Evolutionary conservation across 2,888 invertebrate genomes (phyloP).

Genomic region (Polyploca ridens): DNA sequence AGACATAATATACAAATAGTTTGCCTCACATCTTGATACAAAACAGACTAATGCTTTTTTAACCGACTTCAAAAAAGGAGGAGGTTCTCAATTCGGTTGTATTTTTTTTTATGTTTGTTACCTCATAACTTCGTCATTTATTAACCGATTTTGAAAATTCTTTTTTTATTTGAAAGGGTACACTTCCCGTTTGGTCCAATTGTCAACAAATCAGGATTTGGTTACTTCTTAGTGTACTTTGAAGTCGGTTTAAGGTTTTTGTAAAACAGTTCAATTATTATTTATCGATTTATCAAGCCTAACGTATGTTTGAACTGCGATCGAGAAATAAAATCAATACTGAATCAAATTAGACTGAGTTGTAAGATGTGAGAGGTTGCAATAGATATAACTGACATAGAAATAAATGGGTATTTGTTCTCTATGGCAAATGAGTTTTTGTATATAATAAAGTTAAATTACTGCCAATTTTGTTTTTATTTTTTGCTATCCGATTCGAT

Average conservation of each 20-base stretch:
- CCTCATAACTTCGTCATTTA: too few relatives aligned
- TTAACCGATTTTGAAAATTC: too few relatives aligned
- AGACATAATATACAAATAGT: constrained; percentile 1
- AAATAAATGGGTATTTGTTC: constrained; percentile 55
- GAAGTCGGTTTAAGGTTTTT: too few relatives aligned
- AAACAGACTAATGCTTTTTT: background rate
- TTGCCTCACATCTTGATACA: constrained; percentile 12
- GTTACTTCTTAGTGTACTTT: too few relatives aligned
- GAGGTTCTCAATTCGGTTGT: too few relatives aligned
- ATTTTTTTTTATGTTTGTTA: too few relatives aligned
- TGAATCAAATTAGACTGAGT: constrained; percentile 16
- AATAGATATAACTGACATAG: constrained; percentile 39
- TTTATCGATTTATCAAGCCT: background rate
- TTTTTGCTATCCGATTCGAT: constrained; percentile 27
- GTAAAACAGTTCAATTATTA: too few relatives aligned
- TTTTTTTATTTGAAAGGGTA: too few relatives aligned
- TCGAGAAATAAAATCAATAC: background rate
- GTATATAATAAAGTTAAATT: constrained; percentile 62
- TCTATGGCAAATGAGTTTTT: constrained; percentile 65
- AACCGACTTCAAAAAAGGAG: too few relatives aligned
- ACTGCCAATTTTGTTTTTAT: constrained; percentile 55
- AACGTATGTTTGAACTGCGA: constrained; percentile 1
- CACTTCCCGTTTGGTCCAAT: too few relatives aligned
- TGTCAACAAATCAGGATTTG: too few relatives aligned
- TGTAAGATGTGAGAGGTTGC: constrained; percentile 44